Conservation (phyloP, 2,797 vertebrate species). For the Onychomys arenicola region DNA sequence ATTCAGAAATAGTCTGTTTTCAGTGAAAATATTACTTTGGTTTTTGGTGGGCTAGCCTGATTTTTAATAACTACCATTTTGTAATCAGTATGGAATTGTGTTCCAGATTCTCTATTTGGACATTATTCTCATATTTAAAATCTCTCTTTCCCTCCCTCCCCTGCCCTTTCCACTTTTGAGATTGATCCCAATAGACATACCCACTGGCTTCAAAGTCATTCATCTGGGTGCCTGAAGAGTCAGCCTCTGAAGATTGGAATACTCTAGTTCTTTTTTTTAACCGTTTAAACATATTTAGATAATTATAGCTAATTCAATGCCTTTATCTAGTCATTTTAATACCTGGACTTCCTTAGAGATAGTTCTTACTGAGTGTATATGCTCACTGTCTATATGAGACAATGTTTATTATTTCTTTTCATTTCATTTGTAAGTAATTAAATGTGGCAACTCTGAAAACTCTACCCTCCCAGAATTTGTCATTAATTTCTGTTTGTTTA, state of each 20-base stretch:
- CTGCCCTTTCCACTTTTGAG: not conserved
- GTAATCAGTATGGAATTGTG: not conserved
- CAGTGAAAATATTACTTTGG: not conserved
- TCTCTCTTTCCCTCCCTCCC: not conserved
- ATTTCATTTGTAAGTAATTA: not conserved
- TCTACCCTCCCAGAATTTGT: not conserved
- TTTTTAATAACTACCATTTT: not conserved
- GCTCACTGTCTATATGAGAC: not conserved
- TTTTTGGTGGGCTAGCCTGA: not conserved
- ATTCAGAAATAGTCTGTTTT: not conserved
- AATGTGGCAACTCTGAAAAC: not conserved
- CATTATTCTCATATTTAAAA: not conserved
- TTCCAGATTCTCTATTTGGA: not conserved
- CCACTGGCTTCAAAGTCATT: not conserved
- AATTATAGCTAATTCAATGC: not conserved
- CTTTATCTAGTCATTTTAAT: not conserved
- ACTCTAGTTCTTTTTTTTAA: slow-evolving; percentile 12
- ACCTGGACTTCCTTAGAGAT: not conserved
- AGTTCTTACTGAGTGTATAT: not conserved
- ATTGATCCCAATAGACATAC: not conserved
- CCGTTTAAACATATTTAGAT: slow-evolving; percentile 2
- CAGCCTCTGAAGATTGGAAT: not conserved
- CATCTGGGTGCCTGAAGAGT: not conserved
- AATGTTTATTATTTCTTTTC: slow-evolving; percentile 20
- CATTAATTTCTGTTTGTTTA: not conserved